phyloP scores from a whole-genome alignment of 2,888 invertebrate genomes.

The Malthinus flaveolus region DNA sequence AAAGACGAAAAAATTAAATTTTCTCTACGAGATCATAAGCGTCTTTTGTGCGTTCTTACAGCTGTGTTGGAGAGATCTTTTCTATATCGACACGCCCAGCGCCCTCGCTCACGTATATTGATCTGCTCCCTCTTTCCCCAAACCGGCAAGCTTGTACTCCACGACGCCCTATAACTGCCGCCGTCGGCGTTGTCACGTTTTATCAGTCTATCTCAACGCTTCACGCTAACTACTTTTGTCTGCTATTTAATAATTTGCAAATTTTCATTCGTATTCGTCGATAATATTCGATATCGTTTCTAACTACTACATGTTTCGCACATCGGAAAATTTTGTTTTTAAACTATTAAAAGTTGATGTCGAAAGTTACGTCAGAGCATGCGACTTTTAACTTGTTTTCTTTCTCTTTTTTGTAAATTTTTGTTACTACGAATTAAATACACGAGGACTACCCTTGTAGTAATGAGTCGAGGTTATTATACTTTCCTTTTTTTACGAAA shows the following conservation, averaged over 20 bases:
- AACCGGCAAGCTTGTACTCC: slow-evolving; percentile 21
- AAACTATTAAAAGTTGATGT: too few species aligned
- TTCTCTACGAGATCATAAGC: slow-evolving; percentile 9
- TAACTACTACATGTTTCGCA: too few species aligned
- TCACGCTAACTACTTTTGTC: slow-evolving; percentile 25
- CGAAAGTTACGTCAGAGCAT: too few species aligned
- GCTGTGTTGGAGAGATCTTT: slow-evolving; percentile 29
- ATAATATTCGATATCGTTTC: slow-evolving; percentile 7
- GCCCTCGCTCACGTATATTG: slow-evolving; percentile 42
- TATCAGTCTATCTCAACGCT: slow-evolving; percentile 19
- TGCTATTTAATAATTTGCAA: slow-evolving; percentile 23
- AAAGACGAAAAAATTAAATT: slow-evolving; percentile 22
- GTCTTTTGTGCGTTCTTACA: slow-evolving; percentile 18
- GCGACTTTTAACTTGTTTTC: too few species aligned
- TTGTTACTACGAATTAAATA: too few species aligned
- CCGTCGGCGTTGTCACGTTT: slow-evolving; percentile 29
- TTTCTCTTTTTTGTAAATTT: too few species aligned
- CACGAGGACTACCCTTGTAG: too few species aligned
- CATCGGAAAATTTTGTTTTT: too few species aligned
- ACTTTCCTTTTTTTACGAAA: too few species aligned
- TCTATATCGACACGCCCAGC: slow-evolving; percentile 41
- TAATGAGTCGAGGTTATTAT: too few species aligned
- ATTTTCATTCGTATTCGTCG: slow-evolving; percentile 12
- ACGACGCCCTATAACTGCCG: slow-evolving; percentile 27
- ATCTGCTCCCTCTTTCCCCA: slow-evolving; percentile 39